phyloP scores from a whole-genome alignment of 2,888 invertebrate species.

The Noctua pronuba region DNA sequence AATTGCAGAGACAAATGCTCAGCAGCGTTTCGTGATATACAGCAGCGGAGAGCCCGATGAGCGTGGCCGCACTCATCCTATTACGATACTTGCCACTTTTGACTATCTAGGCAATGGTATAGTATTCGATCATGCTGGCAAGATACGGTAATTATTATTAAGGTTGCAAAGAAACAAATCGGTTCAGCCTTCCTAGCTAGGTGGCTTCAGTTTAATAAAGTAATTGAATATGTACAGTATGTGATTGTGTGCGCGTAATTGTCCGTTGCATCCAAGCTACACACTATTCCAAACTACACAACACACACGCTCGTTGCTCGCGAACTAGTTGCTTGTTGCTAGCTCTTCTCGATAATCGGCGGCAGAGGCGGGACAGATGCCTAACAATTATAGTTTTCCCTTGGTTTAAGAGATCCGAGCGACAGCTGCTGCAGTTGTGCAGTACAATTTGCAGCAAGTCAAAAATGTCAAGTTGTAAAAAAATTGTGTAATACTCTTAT shows the following conservation, averaged over 20 bases:
- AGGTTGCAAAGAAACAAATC: neutral
- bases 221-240: too few species aligned
- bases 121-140: conserved; percentile 85
- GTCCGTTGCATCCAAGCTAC: neutral
- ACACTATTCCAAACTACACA: neutral
- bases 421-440: neutral
- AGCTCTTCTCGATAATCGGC: neutral
- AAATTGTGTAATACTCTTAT: neutral
- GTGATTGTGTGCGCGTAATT: neutral
- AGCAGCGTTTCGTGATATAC: conserved; percentile 84
- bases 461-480: neutral
- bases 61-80: conserved; percentile 79
- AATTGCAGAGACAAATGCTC: conserved; percentile 81
- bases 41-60: conserved; percentile 85
- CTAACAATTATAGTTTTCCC: neutral
- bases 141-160: conserved; percentile 79
- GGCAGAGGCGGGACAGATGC: neutral
- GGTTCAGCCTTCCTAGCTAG: neutral
- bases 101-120: conserved; percentile 86
- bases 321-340: neutral
- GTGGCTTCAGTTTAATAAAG: too few species aligned
- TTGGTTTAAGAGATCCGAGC: neutral
- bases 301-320: neutral
- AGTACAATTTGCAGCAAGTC: neutral
- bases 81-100: conserved; percentile 83